Evolutionary conservation across 2,888 invertebrate species (phyloP), one percentile per base, ranked within the genome.

Genomic region (Muschampia plurimacula): DNA sequence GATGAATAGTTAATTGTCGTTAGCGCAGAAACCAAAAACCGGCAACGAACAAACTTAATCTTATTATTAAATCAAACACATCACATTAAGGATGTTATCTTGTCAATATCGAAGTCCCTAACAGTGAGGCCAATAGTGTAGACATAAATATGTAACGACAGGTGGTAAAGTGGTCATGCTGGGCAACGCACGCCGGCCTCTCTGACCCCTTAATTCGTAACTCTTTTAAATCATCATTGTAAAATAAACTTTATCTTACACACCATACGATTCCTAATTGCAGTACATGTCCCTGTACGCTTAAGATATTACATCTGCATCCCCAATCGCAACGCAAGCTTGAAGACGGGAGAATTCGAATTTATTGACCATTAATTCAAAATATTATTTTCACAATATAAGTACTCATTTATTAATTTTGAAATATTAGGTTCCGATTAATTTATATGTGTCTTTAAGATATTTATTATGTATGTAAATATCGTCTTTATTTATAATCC

Each of bases 51-150:
- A 87, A 90, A 88, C 87, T 89, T 89, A 93, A 94, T 94, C 94
- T 93, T 92, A 90, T 93, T 95, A 95, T 95, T 95, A 94, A 95
- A 95, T 95, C 94, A 94, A 94, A 94, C 94, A 92, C 94, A 95
- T 95, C 94, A 95, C 94, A 95, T 95, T 95, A 95, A 93, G 94
- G 94, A 93, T 94, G 94, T 94, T 94, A 93, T 93, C 93, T 93
- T 93, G 93, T 94, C 93, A 94, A 93, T 94, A 94, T 94, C 93
- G 89, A 91, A 93, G 93, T 93, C 92, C 92, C 92, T 93, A 92
- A 93, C 93, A 93, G 93, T 93, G 93, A 91, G 90, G 91, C 89
- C 91, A 91, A 93, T 93, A 93, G 93, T 93, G 93, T 93, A 93
- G 93, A 92, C 93, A 94, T 94, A 94, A 93, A 94, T 94, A 93